These are phyloP conservation scores for Empidonax alnorum DNA, from an alignment of 2,113 vertebrate species.

Conservation along the genomic window DNA sequence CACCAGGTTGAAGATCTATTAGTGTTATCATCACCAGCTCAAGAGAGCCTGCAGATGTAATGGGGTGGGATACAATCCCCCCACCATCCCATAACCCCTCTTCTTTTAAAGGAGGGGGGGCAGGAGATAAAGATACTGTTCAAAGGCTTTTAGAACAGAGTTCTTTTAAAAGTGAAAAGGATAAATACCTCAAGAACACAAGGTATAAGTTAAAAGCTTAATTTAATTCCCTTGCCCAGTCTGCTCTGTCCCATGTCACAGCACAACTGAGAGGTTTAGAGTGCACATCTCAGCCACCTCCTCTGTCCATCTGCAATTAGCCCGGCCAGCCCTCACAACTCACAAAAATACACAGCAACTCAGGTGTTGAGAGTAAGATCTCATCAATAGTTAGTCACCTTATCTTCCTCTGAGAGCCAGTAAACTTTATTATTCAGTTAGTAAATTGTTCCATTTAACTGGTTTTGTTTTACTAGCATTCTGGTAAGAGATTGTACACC, in stretches of 20 bases:
- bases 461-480: neutral
- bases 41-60: neutral
- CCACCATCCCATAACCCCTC: neutral
- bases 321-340: neutral
- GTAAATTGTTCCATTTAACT: neutral
- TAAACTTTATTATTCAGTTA: neutral
- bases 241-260: neutral
- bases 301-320: neutral
- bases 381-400: neutral
- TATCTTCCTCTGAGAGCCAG: neutral
- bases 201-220: neutral
- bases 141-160: neutral
- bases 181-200: neutral
- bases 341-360: neutral
- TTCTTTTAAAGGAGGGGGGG: neutral
- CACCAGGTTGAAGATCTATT: neutral
- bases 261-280: neutral
- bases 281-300: neutral
- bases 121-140: neutral
- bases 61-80: rapidly evolving
- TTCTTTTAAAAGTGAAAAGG: neutral
- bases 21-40: neutral
- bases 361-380: neutral
- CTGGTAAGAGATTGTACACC: neutral
- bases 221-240: neutral